phyloP scores from a whole-genome alignment of 2,888 invertebrate species.

The Brachylomia viminalis region DNA sequence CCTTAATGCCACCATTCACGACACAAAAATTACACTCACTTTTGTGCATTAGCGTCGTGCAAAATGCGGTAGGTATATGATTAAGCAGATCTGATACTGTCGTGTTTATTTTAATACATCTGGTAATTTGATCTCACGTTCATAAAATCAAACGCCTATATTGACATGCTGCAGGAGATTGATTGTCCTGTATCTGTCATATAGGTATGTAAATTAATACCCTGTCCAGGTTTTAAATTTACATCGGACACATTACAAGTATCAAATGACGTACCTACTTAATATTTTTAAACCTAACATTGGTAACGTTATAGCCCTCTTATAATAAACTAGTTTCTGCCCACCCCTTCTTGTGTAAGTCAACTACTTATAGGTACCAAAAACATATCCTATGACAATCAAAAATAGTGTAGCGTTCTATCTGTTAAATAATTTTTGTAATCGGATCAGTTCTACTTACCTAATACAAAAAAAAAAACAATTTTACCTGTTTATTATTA shows the following conservation, averaged over 20 bases:
- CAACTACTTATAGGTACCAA: too few species aligned
- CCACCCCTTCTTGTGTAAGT: too few species aligned
- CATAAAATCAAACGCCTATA: slow-evolving; percentile 65
- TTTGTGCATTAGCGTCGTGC: slow-evolving; percentile 56
- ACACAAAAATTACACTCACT: slow-evolving; percentile 76
- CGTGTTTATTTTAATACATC: slow-evolving; percentile 58
- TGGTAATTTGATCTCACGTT: slow-evolving; percentile 67
- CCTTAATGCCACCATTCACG: slow-evolving; percentile 87
- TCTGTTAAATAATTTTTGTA: too few species aligned
- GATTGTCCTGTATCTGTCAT: slow-evolving; percentile 51
- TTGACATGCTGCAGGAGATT: slow-evolving; percentile 58
- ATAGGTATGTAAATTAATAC: slow-evolving; percentile 54
- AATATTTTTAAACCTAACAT: slow-evolving; percentile 30
- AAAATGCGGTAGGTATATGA: slow-evolving; percentile 45
- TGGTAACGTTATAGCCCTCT: background rate
- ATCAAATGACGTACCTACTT: slow-evolving; percentile 33
- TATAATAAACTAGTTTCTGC: background rate
- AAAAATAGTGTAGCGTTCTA: too few species aligned
- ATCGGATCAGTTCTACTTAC: too few species aligned
- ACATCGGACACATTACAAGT: background rate
- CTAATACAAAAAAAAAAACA: background rate
- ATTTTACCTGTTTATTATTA: background rate
- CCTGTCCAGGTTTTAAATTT: slow-evolving; percentile 54
- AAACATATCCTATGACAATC: too few species aligned
- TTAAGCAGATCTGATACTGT: slow-evolving; percentile 46